Conservation (phyloP, 2,113 vertebrate species). For the Oreochromis aureus region DNA sequence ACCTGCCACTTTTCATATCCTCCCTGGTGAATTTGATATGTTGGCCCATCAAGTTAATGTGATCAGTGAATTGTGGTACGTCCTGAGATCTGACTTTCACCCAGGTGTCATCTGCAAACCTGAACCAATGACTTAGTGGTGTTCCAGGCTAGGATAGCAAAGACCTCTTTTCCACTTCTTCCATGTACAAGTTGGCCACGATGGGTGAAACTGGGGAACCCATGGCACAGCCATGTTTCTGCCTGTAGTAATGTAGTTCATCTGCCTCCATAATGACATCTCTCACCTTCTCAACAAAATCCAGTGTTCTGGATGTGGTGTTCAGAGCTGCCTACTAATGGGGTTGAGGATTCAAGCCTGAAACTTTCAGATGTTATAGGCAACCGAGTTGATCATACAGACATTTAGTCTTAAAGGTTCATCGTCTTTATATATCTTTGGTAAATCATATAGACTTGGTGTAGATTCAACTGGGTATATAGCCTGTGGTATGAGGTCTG, state of each 20-base stretch:
- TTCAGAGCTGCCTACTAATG: background rate
- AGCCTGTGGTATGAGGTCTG: background rate
- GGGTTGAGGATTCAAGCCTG: background rate
- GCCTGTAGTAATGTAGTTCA: background rate
- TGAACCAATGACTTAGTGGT: background rate
- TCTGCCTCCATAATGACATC: background rate
- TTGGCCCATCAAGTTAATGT: background rate
- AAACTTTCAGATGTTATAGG: background rate
- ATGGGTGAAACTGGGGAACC: background rate
- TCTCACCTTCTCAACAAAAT: background rate
- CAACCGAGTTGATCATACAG: background rate
- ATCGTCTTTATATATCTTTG: background rate
- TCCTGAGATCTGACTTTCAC: background rate
- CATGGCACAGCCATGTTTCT: accelerated
- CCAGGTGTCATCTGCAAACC: background rate
- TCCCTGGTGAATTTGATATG: background rate
- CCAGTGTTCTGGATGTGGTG: background rate
- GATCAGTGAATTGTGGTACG: background rate
- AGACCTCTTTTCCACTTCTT: background rate
- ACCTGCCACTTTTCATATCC: background rate
- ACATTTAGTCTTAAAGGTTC: background rate
- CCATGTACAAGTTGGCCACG: accelerated
- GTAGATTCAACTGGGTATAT: background rate
- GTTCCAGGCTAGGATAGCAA: background rate
- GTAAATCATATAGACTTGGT: background rate